Evolutionary conservation across 1,140 invertebrate genomes (phyloP).

Genomic region (Orchesella cincta): DNA sequence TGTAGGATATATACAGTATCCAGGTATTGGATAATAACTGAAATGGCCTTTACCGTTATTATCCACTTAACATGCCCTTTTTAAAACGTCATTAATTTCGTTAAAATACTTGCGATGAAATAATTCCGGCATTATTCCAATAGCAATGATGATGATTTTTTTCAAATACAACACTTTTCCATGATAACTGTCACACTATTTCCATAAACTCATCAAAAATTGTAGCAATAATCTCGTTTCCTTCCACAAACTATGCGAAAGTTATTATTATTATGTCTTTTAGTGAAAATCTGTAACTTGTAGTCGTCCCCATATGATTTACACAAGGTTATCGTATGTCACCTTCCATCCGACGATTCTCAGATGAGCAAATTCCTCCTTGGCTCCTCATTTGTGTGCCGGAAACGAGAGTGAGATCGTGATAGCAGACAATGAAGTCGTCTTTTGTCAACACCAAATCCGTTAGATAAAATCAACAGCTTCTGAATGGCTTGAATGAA

Average conservation of each 20-base stretch:
- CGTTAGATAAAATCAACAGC: slow-evolving; percentile 52
- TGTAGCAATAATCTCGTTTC: slow-evolving; percentile 29
- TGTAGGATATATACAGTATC: too few species aligned
- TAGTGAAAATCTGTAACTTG: slow-evolving; percentile 49
- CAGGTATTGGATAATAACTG: too few species aligned
- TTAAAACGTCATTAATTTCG: not conserved
- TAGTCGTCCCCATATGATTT: slow-evolving; percentile 43
- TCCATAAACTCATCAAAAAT: slow-evolving; percentile 49
- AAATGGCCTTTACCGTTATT: too few species aligned
- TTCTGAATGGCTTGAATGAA: slow-evolving; percentile 48
- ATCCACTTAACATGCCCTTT: too few species aligned
- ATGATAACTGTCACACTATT: slow-evolving; percentile 41
- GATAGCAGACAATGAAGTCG: slow-evolving; percentile 48
- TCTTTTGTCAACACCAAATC: slow-evolving; percentile 51
- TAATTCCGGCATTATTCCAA: slow-evolving; percentile 46
- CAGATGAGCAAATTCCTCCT: slow-evolving; percentile 30
- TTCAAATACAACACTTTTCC: slow-evolving; percentile 37
- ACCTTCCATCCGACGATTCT: slow-evolving; percentile 6
- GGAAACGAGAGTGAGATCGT: slow-evolving; percentile 49
- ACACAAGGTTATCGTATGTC: slow-evolving; percentile 25
- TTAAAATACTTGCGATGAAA: slow-evolving; percentile 41
- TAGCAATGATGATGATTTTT: not conserved
- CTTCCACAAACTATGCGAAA: slow-evolving; percentile 25
- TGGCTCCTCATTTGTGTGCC: slow-evolving; percentile 47
- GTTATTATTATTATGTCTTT: slow-evolving; percentile 32